A percentile compares a stretch with the other conserved stretches of the same genome.
These are phyloP conservation scores for Chascanopsetta lugubris DNA, from an alignment of 2,113 vertebrate genomes.

Conservation along the genomic window DNA sequence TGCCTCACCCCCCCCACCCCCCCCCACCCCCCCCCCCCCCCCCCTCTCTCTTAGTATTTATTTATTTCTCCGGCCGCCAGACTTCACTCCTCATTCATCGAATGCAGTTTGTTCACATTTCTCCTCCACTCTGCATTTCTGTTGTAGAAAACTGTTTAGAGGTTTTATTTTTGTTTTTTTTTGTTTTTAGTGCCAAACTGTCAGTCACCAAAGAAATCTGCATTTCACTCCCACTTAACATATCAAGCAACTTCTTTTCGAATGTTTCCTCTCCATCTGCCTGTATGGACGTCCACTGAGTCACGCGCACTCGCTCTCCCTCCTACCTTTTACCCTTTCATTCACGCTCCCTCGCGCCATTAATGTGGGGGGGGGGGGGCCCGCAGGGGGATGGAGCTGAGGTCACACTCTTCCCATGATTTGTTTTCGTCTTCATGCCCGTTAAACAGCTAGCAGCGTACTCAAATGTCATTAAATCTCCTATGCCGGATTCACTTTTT, in stretches of 20 bases:
- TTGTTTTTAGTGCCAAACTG: no score
- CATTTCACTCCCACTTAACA: conserved; percentile 26
- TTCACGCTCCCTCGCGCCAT: conserved; percentile 17
- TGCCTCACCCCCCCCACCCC: conserved; percentile 10
- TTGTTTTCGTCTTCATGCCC: conserved; percentile 21
- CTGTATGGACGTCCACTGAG: not conserved
- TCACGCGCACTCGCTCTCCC: conserved; percentile 3
- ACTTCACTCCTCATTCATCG: conserved; percentile 64
- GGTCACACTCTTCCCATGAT: conserved; percentile 17
- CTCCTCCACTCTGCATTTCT: conserved; percentile 54
- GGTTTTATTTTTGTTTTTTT: no score
- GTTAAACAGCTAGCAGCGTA: conserved; percentile 36
- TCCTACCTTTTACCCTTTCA: conserved; percentile 1
- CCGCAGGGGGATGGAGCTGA: no score
- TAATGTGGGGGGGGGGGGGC: conserved; percentile 14
- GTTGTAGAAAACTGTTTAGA: conserved; percentile 55
- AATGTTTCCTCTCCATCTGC: conserved; percentile 1
- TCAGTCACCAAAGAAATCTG: conserved; percentile 50
- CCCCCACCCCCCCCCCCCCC: conserved; percentile 6
- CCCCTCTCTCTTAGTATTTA: conserved; percentile 20
- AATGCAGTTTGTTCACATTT: conserved; percentile 58
- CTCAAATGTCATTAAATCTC: conserved; percentile 30
- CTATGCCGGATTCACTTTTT: conserved; percentile 9
- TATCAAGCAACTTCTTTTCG: conserved; percentile 22
- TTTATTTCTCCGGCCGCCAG: conserved; percentile 52